A percentile compares a stretch with the other conserved stretches of the same genome.
These are phyloP conservation scores for Allophyes oxyacanthae DNA, from an alignment of 2,888 invertebrate species.

Conservation along the genomic window DNA sequence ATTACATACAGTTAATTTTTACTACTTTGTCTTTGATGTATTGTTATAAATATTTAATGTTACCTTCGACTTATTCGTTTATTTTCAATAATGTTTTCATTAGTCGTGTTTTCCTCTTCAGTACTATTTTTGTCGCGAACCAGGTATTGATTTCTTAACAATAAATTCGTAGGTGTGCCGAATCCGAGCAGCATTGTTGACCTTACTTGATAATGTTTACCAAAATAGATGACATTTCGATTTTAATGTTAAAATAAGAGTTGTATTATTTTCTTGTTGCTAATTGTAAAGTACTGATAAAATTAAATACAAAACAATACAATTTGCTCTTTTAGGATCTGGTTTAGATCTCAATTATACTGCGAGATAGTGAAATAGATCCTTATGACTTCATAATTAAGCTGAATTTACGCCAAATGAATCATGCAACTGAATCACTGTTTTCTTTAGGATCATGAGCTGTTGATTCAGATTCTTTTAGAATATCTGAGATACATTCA, in stretches of 20 bases:
- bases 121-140: conserved; percentile 11
- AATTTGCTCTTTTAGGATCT: no score
- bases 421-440: conserved; percentile 17
- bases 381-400: no score
- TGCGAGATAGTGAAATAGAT: no score
- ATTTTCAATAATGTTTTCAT: neutral
- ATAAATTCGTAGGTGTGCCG: neutral
- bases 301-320: no score
- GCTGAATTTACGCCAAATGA: neutral
- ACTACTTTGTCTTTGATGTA: neutral
- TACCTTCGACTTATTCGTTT: neutral
- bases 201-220: conserved; percentile 43
- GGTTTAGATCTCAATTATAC: no score
- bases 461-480: conserved; percentile 11
- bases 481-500: conserved; percentile 14
- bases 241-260: conserved; percentile 7
- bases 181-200: conserved; percentile 14
- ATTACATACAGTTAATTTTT: neutral
- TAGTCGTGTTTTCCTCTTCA: neutral
- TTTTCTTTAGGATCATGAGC: conserved; percentile 11
- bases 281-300: neutral
- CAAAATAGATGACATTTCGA: conserved; percentile 38
- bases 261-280: neutral
- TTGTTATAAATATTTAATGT: conserved; percentile 12
- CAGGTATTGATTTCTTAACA: conserved; percentile 37